A percentile compares a stretch with the other conserved stretches of the same genome.
phyloP scores from a whole-genome alignment of 2,797 vertebrate genomes.

The Coccyzus lansbergi region DNA sequence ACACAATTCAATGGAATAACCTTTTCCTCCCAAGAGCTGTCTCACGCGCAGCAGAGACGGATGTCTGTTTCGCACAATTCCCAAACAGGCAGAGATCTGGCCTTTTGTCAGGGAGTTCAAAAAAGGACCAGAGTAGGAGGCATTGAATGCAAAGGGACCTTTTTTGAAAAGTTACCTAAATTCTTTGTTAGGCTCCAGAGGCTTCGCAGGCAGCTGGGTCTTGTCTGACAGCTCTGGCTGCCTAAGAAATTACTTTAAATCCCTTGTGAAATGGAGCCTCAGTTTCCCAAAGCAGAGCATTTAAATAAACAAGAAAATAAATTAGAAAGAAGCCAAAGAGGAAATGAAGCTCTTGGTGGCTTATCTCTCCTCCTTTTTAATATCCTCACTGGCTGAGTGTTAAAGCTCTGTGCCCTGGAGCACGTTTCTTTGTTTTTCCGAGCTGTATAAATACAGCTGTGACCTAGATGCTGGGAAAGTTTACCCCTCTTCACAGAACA shows the following conservation, averaged over 20 bases:
- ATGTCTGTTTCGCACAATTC: not conserved
- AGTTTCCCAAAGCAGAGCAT: slow-evolving; percentile 36
- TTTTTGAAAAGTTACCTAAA: not conserved
- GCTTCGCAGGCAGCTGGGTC: not conserved
- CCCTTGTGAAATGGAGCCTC: slow-evolving; percentile 12
- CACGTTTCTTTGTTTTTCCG: not conserved
- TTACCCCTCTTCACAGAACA: not conserved
- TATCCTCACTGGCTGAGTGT: slow-evolving; percentile 58
- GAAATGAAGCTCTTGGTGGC: slow-evolving; percentile 59
- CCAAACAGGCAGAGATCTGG: not conserved
- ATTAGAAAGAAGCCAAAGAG: slow-evolving; percentile 58
- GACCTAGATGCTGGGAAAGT: slow-evolving; percentile 29
- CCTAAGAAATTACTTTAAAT: slow-evolving; percentile 22
- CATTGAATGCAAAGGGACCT: not conserved
- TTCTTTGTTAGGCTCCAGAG: not conserved
- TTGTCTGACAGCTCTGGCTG: not conserved
- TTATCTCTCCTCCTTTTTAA: slow-evolving; percentile 65
- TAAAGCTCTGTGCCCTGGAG: slow-evolving; percentile 47
- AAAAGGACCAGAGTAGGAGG: not conserved
- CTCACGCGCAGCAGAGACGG: not conserved
- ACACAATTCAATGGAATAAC: not conserved
- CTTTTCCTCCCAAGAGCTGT: not conserved
- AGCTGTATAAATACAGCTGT: slow-evolving; percentile 65
- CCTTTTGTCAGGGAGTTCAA: not conserved
- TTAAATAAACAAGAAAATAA: slow-evolving; percentile 62